phyloP scores from a whole-genome alignment of 1,140 invertebrate species.

The Triops longicaudatus region DNA sequence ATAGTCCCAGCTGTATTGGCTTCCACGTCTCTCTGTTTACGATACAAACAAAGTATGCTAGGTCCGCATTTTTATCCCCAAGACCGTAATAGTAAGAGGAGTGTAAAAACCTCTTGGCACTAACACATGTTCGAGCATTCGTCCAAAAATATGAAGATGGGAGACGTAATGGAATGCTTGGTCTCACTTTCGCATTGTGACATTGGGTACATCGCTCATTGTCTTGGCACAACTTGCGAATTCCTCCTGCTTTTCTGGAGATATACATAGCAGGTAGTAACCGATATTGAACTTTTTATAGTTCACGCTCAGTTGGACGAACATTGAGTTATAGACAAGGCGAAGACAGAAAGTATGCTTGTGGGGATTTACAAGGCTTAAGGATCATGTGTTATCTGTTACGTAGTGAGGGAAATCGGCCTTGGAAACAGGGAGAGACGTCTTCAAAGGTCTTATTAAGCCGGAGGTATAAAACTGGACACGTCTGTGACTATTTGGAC shows the following conservation, averaged over 20 bases:
- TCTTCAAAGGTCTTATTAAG: slow-evolving; percentile 1
- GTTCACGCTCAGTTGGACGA: too few species aligned
- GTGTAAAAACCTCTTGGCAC: neutral
- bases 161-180: neutral
- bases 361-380: neutral
- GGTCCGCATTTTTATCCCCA: neutral
- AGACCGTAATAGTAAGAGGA: neutral
- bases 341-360: too few species aligned
- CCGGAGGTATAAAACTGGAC: neutral
- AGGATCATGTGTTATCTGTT: neutral
- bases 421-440: neutral
- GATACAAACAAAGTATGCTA: neutral
- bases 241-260: too few species aligned
- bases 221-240: neutral
- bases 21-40: neutral
- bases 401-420: neutral
- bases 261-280: too few species aligned
- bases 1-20: neutral
- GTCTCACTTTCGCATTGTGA: neutral
- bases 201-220: neutral
- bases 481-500: neutral
- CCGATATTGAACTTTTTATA: too few species aligned
- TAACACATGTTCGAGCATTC: neutral
- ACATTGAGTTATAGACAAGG: too few species aligned
- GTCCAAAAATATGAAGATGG: neutral